A percentile compares a stretch with the other conserved stretches of the same genome.
Evolutionary conservation across 2,888 invertebrate species (phyloP).

Genomic region (Drosophila dives): DNA sequence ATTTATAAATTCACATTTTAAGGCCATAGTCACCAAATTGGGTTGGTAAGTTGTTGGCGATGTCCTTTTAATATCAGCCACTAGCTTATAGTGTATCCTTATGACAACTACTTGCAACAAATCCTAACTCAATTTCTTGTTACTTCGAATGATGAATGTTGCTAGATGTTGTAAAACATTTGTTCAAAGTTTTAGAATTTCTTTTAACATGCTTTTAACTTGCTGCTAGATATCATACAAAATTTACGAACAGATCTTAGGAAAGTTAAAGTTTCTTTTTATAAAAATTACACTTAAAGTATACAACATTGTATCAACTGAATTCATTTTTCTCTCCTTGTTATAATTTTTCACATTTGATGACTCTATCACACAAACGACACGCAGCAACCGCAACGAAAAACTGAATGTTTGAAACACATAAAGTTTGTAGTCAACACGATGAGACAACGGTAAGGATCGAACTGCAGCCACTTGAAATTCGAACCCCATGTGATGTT

Average conservation of each 20-base stretch:
- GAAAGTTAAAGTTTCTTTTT: neutral
- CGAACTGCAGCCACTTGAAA: too few species aligned
- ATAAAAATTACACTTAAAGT: neutral
- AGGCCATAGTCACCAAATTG: too few species aligned
- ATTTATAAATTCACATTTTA: too few species aligned
- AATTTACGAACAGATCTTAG: neutral
- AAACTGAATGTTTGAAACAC: conserved; percentile 6
- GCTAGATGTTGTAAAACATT: neutral
- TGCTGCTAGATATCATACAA: neutral
- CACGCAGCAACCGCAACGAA: conserved; percentile 23
- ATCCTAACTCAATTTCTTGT: conserved; percentile 6
- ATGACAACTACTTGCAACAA: too few species aligned
- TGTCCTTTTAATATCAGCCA: too few species aligned
- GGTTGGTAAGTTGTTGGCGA: too few species aligned
- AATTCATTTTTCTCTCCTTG: neutral
- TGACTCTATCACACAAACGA: neutral
- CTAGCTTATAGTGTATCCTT: too few species aligned
- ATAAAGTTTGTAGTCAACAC: too few species aligned
- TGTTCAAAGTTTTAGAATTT: neutral
- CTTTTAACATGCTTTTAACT: neutral
- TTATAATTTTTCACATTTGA: neutral
- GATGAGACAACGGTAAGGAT: too few species aligned
- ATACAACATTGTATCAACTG: neutral
- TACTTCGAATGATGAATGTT: conserved; percentile 1
- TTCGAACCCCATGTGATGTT: too few species aligned